phyloP scores from a whole-genome alignment of 2,888 invertebrate species.

The Eristalis arbustorum region DNA sequence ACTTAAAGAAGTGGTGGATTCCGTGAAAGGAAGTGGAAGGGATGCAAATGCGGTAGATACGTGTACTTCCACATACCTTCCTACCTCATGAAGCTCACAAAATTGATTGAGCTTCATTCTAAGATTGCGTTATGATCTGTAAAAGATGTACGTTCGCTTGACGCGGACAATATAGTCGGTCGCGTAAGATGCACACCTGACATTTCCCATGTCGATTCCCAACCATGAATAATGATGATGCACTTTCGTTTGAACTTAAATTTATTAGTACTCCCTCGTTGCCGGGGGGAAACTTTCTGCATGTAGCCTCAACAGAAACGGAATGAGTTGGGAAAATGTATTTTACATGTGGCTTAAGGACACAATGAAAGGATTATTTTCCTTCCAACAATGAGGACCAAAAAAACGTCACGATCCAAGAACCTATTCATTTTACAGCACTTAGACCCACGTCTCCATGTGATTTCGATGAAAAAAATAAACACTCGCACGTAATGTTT shows the following conservation, averaged over 20 bases:
- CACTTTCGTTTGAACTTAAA: constrained; percentile 13
- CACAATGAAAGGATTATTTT: constrained; percentile 54
- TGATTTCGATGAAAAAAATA: constrained; percentile 17
- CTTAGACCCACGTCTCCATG: constrained; percentile 20
- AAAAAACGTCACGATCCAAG: constrained; percentile 11
- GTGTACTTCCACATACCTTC: too few species aligned
- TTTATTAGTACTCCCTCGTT: constrained; percentile 57
- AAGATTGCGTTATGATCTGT: too few species aligned
- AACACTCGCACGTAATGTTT: constrained; percentile 42
- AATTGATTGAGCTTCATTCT: too few species aligned
- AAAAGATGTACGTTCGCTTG: too few species aligned
- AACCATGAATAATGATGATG: not conserved
- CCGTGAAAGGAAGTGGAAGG: not conserved
- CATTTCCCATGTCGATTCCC: too few species aligned
- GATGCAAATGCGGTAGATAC: too few species aligned
- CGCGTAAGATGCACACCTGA: too few species aligned
- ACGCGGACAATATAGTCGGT: too few species aligned
- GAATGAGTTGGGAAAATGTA: constrained; percentile 17
- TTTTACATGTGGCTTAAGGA: constrained; percentile 59
- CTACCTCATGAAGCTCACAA: too few species aligned
- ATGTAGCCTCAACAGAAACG: not conserved
- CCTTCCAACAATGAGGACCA: constrained; percentile 36
- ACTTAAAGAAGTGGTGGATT: not conserved
- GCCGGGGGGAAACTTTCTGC: constrained; percentile 29
- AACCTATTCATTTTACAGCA: constrained; percentile 37